A percentile compares a stretch with the other conserved stretches of the same genome.
Evolutionary conservation across 2,888 invertebrate genomes (phyloP).

Genomic region (Andrena bicolor): DNA sequence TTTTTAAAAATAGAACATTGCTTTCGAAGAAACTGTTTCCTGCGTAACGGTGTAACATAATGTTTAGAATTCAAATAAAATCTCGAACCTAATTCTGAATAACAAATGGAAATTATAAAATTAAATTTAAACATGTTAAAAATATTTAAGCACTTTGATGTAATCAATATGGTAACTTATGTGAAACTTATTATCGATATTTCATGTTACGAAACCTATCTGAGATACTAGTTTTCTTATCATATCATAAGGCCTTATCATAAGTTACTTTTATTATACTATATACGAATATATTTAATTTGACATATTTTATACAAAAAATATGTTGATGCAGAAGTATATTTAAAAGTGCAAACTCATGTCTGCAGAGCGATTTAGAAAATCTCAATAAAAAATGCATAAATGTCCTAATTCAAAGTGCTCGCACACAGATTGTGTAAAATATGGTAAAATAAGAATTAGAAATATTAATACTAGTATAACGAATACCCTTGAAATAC

Average conservation of each 20-base stretch:
- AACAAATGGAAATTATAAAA: too few relatives aligned
- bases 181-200: background rate
- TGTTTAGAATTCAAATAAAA: background rate
- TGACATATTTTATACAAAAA: background rate
- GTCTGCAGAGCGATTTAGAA: background rate
- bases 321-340: background rate
- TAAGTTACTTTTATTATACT: too few relatives aligned
- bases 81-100: background rate
- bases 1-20: background rate
- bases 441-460: background rate
- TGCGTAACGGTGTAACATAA: background rate
- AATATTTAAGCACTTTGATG: background rate
- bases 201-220: background rate
- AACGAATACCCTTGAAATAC: conserved; percentile 80
- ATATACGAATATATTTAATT: too few relatives aligned
- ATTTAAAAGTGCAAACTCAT: background rate
- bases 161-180: background rate
- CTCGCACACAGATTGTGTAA: background rate
- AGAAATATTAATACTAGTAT: background rate
- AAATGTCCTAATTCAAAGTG: background rate
- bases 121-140: too few relatives aligned
- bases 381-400: background rate
- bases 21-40: background rate
- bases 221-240: background rate
- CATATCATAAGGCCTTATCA: too few relatives aligned